phyloP scores from a whole-genome alignment of 2,797 vertebrate species.

The Mus spretus region DNA sequence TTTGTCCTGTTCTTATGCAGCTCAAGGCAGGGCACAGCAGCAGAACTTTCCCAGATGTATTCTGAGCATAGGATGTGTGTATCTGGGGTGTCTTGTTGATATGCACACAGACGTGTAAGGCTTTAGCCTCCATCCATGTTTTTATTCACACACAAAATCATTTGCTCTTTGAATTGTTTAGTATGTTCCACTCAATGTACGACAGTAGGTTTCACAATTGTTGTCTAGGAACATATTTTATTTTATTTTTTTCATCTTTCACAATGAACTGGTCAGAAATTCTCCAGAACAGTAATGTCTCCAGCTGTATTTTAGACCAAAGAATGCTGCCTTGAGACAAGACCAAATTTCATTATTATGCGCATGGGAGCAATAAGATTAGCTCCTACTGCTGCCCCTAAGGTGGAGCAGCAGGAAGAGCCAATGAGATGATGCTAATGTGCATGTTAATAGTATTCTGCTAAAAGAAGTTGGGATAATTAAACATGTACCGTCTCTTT shows the following conservation, averaged over 20 bases:
- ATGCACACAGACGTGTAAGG: not conserved
- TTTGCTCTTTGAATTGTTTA: slow-evolving; percentile 83
- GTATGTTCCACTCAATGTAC: slow-evolving; percentile 81
- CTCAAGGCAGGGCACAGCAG: slow-evolving; percentile 12
- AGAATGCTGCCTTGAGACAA: slow-evolving; percentile 90
- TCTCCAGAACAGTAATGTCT: slow-evolving; percentile 84
- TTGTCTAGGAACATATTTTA: slow-evolving; percentile 85
- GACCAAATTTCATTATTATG: slow-evolving; percentile 92
- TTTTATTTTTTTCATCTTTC: slow-evolving; percentile 85
- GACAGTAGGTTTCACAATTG: slow-evolving; percentile 71
- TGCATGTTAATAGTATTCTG: slow-evolving; percentile 92
- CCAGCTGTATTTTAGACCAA: slow-evolving; percentile 88
- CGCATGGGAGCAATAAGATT: slow-evolving; percentile 92
- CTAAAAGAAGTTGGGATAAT: slow-evolving; percentile 92
- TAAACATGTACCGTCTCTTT: slow-evolving; percentile 92
- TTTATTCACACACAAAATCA: slow-evolving; percentile 81
- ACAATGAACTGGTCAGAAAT: slow-evolving; percentile 86
- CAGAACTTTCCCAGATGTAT: slow-evolving; percentile 58
- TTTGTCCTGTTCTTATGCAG: not conserved
- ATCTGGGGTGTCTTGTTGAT: not conserved
- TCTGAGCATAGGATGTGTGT: slow-evolving; percentile 22
- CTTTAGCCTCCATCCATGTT: slow-evolving; percentile 61
- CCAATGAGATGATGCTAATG: slow-evolving; percentile 92
- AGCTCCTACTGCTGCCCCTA: slow-evolving; percentile 91
- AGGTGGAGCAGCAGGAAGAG: slow-evolving; percentile 92